Conservation (phyloP, 2,888 invertebrate species). For the Agonopterix subpropinquella region DNA sequence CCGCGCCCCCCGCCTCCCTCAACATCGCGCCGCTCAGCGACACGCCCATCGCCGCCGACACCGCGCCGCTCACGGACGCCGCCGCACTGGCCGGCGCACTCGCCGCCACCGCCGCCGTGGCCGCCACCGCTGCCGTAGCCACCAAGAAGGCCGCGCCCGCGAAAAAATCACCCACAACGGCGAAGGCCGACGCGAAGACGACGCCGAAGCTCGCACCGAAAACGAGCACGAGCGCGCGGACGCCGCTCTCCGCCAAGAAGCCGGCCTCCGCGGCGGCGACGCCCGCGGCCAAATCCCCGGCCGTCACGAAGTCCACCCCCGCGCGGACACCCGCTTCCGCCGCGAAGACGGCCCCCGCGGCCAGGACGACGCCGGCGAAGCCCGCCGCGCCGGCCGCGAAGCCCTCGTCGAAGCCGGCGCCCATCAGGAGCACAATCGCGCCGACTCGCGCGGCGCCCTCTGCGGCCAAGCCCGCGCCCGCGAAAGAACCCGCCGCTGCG, state of each 20-base stretch:
- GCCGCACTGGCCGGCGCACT: slow-evolving; percentile 36
- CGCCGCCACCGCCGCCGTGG: slow-evolving; percentile 26
- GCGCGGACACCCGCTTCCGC: slow-evolving; percentile 15
- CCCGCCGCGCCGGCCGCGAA: slow-evolving; percentile 24
- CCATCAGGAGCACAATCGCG: slow-evolving; percentile 13
- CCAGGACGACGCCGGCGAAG: slow-evolving; percentile 14
- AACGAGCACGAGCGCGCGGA: slow-evolving; percentile 16
- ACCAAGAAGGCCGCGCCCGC: slow-evolving; percentile 16
- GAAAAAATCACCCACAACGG: slow-evolving; percentile 28
- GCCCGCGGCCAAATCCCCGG: slow-evolving; percentile 27
- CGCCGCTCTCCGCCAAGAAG: slow-evolving; percentile 23
- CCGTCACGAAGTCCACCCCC: slow-evolving; percentile 20
- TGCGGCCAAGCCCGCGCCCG: slow-evolving; percentile 12
- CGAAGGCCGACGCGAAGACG: slow-evolving; percentile 21
- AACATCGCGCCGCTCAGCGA: slow-evolving; percentile 25
- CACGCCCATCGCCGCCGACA: slow-evolving; percentile 26
- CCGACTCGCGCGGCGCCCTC: slow-evolving; percentile 4
- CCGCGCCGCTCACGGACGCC: slow-evolving; percentile 26
- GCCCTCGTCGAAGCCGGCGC: slow-evolving; percentile 19
- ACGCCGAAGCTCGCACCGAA: slow-evolving; percentile 32
- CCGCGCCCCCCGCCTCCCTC: slow-evolving; percentile 29
- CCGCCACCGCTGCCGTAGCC: slow-evolving; percentile 22
- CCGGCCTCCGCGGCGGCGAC: slow-evolving; percentile 21
- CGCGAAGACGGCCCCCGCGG: slow-evolving; percentile 15
- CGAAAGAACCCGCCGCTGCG: slow-evolving; percentile 33